Evolutionary conservation across 2,888 invertebrate species (phyloP), one percentile per base, ranked within the genome.

Genomic region (Dicyrtomina minuta): DNA sequence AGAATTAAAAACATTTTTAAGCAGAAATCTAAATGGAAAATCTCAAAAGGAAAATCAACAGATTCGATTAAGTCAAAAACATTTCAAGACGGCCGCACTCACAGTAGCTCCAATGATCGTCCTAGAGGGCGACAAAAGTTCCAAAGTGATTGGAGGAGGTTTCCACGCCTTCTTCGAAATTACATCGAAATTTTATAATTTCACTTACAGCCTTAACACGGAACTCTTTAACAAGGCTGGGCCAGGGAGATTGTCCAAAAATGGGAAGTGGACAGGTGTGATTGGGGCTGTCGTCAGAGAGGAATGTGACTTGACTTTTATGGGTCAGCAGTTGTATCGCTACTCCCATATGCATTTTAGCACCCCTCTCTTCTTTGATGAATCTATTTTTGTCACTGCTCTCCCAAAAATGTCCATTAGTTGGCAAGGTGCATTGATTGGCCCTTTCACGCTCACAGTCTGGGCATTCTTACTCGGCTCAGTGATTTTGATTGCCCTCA

Each of bases 231-330:
- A 51, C 8, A n/a, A 51, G 17, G 26, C 33, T 22, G 65, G 65
- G 1, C 65, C 49, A 15, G 65, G 65, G 3, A 27, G 39, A 22
- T 15, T 15, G 51, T 27, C 22, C 2, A 39, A 33, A 33, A 53
- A 26, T 33, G 65, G 65, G 22, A 2, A 26, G 1, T 65, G 65
- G 65, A 33, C 33, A 15, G 65, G 65, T 1, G 65, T 65, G 4
- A 65, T 65, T 33, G 65, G 65, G 39, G 53, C 53, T 6, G 17
- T 65, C 4, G 27, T 33, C 3, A 17, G 65, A 10, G 39, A 22
- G 39, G 65, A 65, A 22, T 65, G 17, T 39, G 65, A 65, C 27
- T 20, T 53, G 6, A 65, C 65, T 1, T 65, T 65, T 20, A 65
- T 65, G 65, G 65, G 65, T 22, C 65, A 65, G 12, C 65, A 65